Conservation (phyloP, 2,797 vertebrate genomes). For the Lagodon rhomboides region DNA sequence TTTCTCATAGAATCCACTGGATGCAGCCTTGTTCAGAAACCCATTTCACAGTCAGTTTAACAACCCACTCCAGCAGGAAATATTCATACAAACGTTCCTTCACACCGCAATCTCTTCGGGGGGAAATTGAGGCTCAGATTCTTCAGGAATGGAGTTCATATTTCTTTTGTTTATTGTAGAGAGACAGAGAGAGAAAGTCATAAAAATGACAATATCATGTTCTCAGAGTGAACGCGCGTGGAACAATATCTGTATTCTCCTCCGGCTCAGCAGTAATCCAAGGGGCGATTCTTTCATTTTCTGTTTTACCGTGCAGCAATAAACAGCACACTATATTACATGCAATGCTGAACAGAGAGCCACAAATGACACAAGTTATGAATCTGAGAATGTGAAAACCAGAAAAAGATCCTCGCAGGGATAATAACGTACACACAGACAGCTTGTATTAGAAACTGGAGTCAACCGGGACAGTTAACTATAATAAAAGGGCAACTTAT, state of each 20-base stretch:
- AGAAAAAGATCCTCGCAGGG: constrained; percentile 30
- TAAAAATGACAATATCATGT: constrained; percentile 73
- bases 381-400: constrained; percentile 47
- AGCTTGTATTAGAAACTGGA: constrained; percentile 20
- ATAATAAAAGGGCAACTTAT: constrained; percentile 43
- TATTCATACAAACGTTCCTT: constrained; percentile 61
- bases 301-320: constrained; percentile 55
- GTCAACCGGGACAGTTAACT: constrained; percentile 34
- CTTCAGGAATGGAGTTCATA: constrained; percentile 67
- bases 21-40: constrained; percentile 51
- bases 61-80: constrained; percentile 57
- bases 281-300: constrained; percentile 65
- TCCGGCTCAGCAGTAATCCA: constrained; percentile 64
- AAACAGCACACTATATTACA: constrained; percentile 68
- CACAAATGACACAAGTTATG: constrained; percentile 61
- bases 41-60: constrained; percentile 80
- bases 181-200: constrained; percentile 55
- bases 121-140: constrained; percentile 66
- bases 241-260: constrained; percentile 68
- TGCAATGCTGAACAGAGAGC: constrained; percentile 47
- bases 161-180: constrained; percentile 76
- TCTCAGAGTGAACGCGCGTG: constrained; percentile 48
- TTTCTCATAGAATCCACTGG: constrained; percentile 25
- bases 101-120: constrained; percentile 44
- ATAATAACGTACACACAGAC: constrained; percentile 31